Evolutionary conservation across 2,797 vertebrate species (phyloP).

Genomic region (Vireo griseus): DNA sequence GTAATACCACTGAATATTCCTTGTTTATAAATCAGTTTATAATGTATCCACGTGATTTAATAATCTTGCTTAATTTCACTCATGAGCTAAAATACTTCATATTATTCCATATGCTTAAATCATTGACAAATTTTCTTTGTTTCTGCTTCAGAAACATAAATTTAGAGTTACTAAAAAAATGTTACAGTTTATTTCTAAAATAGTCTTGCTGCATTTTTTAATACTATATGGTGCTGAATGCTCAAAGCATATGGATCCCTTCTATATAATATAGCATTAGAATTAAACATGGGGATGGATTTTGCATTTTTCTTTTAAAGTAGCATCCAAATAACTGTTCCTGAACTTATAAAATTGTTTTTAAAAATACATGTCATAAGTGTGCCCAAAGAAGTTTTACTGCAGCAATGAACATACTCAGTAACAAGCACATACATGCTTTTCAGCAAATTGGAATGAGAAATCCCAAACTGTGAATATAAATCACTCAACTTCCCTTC

Average conservation of each 20-base stretch:
- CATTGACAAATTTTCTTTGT: background rate
- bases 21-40: background rate
- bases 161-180: background rate
- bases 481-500: background rate
- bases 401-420: background rate
- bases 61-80: background rate
- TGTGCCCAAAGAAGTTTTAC: background rate
- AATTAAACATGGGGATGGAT: background rate
- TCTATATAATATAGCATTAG: background rate
- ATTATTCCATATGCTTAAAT: background rate
- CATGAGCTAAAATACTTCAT: background rate
- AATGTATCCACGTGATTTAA: background rate
- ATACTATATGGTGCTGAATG: background rate
- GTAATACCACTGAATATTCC: background rate
- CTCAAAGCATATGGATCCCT: background rate
- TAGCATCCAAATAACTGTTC: background rate
- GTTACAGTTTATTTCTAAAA: background rate
- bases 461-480: slow-evolving; percentile 16
- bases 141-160: slow-evolving; percentile 20
- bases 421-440: background rate
- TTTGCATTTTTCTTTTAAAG: background rate
- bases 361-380: background rate
- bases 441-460: background rate
- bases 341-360: background rate
- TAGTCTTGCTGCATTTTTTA: background rate